Conservation (phyloP, 2,113 vertebrate species). For the Burhinus oedicnemus region DNA sequence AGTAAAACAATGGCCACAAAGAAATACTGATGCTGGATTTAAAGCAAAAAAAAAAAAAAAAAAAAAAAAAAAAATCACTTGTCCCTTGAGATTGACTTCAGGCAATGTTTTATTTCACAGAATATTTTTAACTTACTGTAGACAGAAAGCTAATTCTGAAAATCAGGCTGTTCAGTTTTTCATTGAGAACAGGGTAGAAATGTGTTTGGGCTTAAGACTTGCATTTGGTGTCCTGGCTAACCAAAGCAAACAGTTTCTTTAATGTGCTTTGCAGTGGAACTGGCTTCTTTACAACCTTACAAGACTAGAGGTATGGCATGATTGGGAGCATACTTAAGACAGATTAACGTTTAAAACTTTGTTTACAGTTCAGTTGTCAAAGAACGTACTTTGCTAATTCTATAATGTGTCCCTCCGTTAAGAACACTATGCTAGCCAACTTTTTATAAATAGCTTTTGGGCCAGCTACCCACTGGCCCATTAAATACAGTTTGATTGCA, state of each 20-base stretch:
- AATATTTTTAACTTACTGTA: not conserved
- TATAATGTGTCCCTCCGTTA: not conserved
- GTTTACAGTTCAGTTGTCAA: not conserved
- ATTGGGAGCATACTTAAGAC: not conserved
- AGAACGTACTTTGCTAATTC: not conserved
- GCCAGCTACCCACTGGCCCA: not conserved
- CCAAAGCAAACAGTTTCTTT: not conserved
- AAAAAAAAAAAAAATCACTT: not conserved
- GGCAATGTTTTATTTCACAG: not conserved
- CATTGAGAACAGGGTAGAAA: not conserved
- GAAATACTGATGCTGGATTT: not conserved
- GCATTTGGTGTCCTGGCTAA: not conserved
- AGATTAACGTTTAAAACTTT: not conserved
- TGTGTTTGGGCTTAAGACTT: not conserved
- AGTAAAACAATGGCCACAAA: not conserved
- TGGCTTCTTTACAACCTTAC: not conserved
- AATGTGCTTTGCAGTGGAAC: not conserved
- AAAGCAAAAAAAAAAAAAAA: not conserved
- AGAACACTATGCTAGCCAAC: not conserved
- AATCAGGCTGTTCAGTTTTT: not conserved
- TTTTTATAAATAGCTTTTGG: not conserved
- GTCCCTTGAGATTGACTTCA: not conserved
- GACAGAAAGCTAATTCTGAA: not conserved
- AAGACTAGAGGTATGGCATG: not conserved
- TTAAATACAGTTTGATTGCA: not conserved